Base-by-base conservation (phyloP, 2,888 invertebrate genomes). In the Alcis repandata region DNA sequence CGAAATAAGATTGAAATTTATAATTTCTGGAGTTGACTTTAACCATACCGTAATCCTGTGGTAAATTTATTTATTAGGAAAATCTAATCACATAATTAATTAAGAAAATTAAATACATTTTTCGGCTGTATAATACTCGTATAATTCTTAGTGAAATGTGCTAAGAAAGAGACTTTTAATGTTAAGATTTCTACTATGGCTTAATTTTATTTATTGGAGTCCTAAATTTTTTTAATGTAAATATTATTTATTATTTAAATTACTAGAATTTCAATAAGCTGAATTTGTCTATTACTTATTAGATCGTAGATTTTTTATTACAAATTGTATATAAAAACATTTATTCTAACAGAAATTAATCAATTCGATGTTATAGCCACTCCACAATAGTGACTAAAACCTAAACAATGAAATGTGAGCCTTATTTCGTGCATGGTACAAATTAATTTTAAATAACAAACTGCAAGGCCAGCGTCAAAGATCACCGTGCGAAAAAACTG, bases 211-310 rank as follows among this genome's bases (percentile, higher is more conserved):
- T 64, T 68, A 57, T 63, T 51, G 52, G 58, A 63, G 62, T 69
- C 62, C 54, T 69, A 69, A 36, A 65, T 36, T 33, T 57, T 58
- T 40, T 40, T 20, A 45, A 32, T 71, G 69, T 71, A 66, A 64
- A 71, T 69, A 66, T 66, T 59, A 68, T 68, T 68, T 69, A 69
- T 71, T 68, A 36, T 62, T 59, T 59, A 46, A 17, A 52, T 45
- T 57, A 36, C 22, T 66, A 59, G 41, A 11, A 41, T 54, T 60
- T 49, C 22, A 45, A 33, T 60, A 62, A 63, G 72, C 68, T 69
- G 59, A 52, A 59, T 20, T 27, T 27, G 6, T 17, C 36, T 20
- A 20, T 51, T 56, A 48, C 46, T 60, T 38, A 45, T 67, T 27
- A 68, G 62, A 19, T 59, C 15, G 59, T 69, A 68, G 68, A 67